These are phyloP conservation scores for Abscondita cerata DNA, from an alignment of 2,888 invertebrate species.

Conservation along the genomic window DNA sequence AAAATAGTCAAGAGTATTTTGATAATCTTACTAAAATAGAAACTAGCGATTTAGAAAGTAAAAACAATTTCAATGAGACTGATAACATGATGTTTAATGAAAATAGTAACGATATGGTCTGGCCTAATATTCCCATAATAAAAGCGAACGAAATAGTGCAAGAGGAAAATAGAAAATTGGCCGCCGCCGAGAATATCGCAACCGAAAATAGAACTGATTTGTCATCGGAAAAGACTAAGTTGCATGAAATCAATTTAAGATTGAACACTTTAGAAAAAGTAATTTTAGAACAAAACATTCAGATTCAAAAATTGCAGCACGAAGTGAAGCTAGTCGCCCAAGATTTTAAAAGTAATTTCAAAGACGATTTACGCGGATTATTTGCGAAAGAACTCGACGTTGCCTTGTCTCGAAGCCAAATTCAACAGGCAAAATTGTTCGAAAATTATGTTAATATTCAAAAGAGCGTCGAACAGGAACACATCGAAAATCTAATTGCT, in stretches of 20 bases:
- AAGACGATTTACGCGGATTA: constrained; percentile 44
- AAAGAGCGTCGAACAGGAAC: constrained; percentile 60
- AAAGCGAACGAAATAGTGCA: constrained; percentile 52
- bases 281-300: constrained; percentile 52
- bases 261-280: constrained; percentile 50
- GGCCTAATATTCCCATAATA: constrained; percentile 58
- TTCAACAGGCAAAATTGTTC: constrained; percentile 54
- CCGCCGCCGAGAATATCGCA: constrained; percentile 19
- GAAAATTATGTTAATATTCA: constrained; percentile 55
- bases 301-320: constrained; percentile 51
- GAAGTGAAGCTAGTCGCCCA: constrained; percentile 46
- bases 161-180: constrained; percentile 39
- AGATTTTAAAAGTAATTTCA: constrained; percentile 38
- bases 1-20: constrained; percentile 58
- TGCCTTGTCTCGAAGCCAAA: constrained; percentile 53
- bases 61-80: constrained; percentile 41
- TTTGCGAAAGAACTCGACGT: constrained; percentile 53
- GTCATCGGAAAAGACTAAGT: constrained; percentile 42
- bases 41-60: constrained; percentile 28
- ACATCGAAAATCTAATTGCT: constrained; percentile 62
- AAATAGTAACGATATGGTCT: constrained; percentile 50
- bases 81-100: constrained; percentile 43
- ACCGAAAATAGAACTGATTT: constrained; percentile 37
- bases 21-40: constrained; percentile 49
- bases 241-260: constrained; percentile 50